These are phyloP conservation scores for Hanleya hanleyi DNA, from an alignment of 2,888 invertebrate genomes.

Conservation along the genomic window DNA sequence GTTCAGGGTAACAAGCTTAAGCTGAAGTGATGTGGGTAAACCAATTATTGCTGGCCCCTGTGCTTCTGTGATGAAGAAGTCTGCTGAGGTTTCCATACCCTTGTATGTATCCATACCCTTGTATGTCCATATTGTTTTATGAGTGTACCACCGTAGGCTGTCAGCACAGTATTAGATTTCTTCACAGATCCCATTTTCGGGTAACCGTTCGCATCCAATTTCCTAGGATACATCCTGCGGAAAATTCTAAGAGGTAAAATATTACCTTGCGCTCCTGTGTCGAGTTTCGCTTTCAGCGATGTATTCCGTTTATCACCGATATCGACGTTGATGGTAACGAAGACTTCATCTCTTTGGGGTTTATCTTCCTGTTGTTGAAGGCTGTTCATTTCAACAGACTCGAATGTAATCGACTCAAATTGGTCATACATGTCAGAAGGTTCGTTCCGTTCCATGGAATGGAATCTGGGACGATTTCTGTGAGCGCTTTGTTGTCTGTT, in stretches of 20 bases:
- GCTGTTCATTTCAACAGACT: no score
- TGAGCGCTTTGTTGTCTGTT: no score
- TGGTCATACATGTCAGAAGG: no score
- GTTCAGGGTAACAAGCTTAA: not conserved
- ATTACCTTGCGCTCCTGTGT: conserved; percentile 17
- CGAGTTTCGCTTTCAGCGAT: not conserved
- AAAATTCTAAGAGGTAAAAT: conserved; percentile 4
- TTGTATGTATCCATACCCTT: not conserved
- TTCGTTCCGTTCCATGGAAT: no score
- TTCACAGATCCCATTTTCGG: not conserved
- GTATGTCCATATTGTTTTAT: not conserved
- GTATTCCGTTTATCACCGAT: not conserved
- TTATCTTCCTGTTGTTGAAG: no score
- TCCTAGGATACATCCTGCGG: not conserved
- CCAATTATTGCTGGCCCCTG: conserved; percentile 6
- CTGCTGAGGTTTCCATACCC: not conserved
- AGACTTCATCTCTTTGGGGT: not conserved
- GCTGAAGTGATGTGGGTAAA: not conserved
- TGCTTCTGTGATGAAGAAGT: not conserved
- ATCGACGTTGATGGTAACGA: not conserved
- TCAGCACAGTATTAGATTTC: not conserved
- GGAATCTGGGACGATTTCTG: no score
- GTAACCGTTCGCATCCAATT: not conserved
- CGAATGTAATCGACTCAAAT: no score
- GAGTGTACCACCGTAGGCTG: not conserved